Base-by-base conservation (phyloP, 2,888 invertebrate species). In the Keiferia lycopersicella region DNA sequence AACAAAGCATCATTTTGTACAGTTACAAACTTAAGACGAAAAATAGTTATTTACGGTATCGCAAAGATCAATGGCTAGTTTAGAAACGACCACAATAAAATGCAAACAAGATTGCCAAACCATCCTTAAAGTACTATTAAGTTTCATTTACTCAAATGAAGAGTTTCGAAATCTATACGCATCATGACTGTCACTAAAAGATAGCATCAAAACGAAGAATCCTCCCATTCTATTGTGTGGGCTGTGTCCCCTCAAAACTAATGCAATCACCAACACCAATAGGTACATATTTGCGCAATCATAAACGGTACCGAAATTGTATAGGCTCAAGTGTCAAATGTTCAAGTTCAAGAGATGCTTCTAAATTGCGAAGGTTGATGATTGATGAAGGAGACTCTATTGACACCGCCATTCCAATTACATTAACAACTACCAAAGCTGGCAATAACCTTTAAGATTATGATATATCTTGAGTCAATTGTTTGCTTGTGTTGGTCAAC, bases 401-500 rank as follows among this genome's bases (percentile, higher is more conserved):
- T 69, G 60, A 53, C 68, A 62, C 57, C 26, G 57, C 63, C 62
- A 65, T 66, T 66, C 63, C 63, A 70, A 70, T 65, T 58, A 62
- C 62, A 61, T 51, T 56, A 11, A 61, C 65, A 74, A 74, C 75
- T 68, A 75, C 11, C 11, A 61, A n/a, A 18, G 30, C 61, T 50
- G 71, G 66, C 66, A 71, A 61, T 74, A 72, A 76, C 77, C 77
- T 75, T 76, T 65, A 59, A 20, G 59, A 58, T 61, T 45, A 61
- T 18, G 58, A 62, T 65, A 22, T 62, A 51, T 7, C 58, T 62
- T 62, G 45, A 58, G 16, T 63, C 61, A 41, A 57, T 62, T 61
- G 63, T 65, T 65, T 65, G 41, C 48, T 38, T n/a, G 41, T 18
- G 30, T 74, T 74, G 64, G 74, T 71, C 74, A 74, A 73, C 70